Evolutionary conservation across 2,888 invertebrate genomes (phyloP), one percentile per base, ranked within the genome.

Genomic region (Cosmorhoe ocellata): DNA sequence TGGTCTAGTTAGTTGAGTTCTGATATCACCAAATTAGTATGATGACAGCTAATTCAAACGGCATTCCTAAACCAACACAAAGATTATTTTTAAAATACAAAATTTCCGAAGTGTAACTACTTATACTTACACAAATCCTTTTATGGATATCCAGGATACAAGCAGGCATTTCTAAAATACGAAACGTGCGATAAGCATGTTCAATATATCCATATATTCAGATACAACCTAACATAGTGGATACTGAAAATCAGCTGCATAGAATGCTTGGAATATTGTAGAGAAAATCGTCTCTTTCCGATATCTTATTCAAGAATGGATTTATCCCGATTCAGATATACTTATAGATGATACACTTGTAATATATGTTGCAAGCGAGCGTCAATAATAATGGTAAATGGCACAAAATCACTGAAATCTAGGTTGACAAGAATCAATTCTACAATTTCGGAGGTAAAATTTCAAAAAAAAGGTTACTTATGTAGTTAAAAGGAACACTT

Each of bases 241-340:
- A 56, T 70, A 64, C 41, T 55, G 27, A 54, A 58, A 61, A 59
- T 63, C 56, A 52, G 55, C 42, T 66, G 66, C 63, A 67, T 42
- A 43, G 47, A 44, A 56, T 51, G 55, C 51, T 45, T 53, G 41
- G 51, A 58, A 47, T 24, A 28, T 40, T 48, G 28, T 56, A 59
- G 59, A 63, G 66, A 71, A 74, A 71, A 71, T 73, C 60, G 67
- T 64, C 63, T 69, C 68, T 43, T 58, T 61, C 59, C 58, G 57
- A 32, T 45, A 37, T 36, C 28, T 41, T 38, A 43, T 33, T 51
- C 45, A 18, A 31, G 30, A 6, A 32, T 4, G 37, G 51, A 61
- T 63, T 66, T 64, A 63, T 57, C 60, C 52, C 63, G 56, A 71
- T 66, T n/a, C n/a, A n/a, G n/a, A n/a, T n/a, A n/a, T n/a, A n/a